phyloP scores from a whole-genome alignment of 2,113 vertebrate species.

The Centropristis striata region DNA sequence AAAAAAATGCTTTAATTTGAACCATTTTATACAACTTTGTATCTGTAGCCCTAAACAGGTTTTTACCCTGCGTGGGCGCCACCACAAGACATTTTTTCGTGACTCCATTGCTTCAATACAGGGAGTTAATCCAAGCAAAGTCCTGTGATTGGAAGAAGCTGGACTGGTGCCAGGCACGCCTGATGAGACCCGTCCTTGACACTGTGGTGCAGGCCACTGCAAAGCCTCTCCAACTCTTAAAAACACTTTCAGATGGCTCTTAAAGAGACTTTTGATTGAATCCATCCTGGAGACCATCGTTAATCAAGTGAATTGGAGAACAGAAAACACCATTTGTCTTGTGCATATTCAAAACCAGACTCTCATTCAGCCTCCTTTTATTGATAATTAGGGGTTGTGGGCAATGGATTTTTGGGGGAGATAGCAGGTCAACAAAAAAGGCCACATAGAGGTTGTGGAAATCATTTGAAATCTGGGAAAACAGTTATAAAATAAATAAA shows the following conservation, averaged over 20 bases:
- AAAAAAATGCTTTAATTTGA: not conserved
- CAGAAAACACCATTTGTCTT: not conserved
- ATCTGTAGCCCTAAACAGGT: not conserved
- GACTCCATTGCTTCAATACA: not conserved
- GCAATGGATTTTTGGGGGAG: too few relatives aligned
- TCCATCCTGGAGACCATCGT: not conserved
- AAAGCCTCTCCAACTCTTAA: not conserved
- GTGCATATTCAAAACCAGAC: not conserved
- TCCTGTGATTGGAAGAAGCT: not conserved
- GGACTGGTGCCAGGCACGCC: not conserved
- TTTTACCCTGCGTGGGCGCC: not conserved
- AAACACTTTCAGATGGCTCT: not conserved
- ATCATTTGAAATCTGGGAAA: too few relatives aligned
- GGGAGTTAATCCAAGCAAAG: conserved; percentile 4
- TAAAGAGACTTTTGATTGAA: conserved; percentile 2
- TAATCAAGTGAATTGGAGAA: not conserved
- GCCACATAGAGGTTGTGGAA: too few relatives aligned
- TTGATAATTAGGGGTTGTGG: too few relatives aligned
- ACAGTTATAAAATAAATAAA: too few relatives aligned
- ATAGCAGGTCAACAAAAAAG: too few relatives aligned
- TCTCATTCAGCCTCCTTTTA: too few relatives aligned
- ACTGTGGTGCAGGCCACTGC: not conserved
- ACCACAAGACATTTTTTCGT: not conserved
- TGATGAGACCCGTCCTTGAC: conserved; percentile 21
- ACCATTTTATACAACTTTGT: not conserved